Evolutionary conservation across 2,888 invertebrate genomes (phyloP).

Genomic region (Hypselothyrea guttata): DNA sequence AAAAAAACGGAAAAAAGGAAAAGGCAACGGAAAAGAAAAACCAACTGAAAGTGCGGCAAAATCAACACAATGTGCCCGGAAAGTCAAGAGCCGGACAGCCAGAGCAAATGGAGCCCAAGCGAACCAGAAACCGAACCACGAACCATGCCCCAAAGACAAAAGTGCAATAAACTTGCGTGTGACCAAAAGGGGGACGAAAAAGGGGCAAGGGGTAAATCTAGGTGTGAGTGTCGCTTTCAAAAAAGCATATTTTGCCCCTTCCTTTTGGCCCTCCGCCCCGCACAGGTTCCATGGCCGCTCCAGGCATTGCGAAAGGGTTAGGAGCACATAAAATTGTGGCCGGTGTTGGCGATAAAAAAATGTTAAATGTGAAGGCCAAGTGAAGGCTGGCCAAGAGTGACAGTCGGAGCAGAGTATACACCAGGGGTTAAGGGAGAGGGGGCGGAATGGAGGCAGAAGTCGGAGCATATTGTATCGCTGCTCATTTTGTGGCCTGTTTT

Average conservation of each 20-base stretch:
- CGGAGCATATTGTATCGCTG: constrained; percentile 67
- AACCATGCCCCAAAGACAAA: constrained; percentile 62
- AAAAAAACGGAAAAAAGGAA: constrained; percentile 2
- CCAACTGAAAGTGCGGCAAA: constrained; percentile 37
- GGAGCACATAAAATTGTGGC: constrained; percentile 57
- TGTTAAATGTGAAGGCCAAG: constrained; percentile 64
- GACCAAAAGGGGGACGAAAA: neutral
- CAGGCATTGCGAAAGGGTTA: constrained; percentile 39
- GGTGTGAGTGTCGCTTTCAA: constrained; percentile 19
- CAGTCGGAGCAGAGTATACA: neutral
- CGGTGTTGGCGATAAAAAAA: constrained; percentile 65
- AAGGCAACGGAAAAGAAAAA: constrained; percentile 4
- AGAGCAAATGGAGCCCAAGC: neutral
- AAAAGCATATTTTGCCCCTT: constrained; percentile 67
- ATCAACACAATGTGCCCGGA: constrained; percentile 37
- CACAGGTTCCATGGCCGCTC: constrained; percentile 7
- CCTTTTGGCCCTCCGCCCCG: constrained; percentile 17
- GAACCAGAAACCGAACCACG: constrained; percentile 8
- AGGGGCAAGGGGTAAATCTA: neutral
- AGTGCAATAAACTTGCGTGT: constrained; percentile 60
- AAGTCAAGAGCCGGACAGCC: constrained; percentile 37
- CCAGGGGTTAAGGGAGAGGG: neutral
- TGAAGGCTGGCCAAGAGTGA: constrained; percentile 33
- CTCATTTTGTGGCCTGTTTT: constrained; percentile 68
- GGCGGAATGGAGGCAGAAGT: constrained; percentile 36